Evolutionary conservation across 30 jellyfish, hydroid and myxozoan species (phyloP).

Genomic region (Turritopsis rubra): DNA sequence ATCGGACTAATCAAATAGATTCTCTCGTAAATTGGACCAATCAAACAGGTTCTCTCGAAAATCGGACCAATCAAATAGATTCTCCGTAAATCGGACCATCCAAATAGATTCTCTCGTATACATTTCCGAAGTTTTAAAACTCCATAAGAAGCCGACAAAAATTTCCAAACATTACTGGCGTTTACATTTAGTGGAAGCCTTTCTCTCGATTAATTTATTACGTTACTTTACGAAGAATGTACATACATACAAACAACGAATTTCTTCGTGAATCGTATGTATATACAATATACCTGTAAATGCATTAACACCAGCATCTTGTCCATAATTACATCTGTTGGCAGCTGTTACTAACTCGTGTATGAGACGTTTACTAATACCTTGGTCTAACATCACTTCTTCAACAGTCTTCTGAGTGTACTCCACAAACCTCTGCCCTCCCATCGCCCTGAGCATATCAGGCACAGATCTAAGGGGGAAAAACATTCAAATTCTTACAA

Average conservation of each 20-base stretch:
- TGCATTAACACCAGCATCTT: slow-evolving; percentile 61
- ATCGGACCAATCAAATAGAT: too few species aligned
- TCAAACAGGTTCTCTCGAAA: too few species aligned
- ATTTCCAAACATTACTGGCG: too few species aligned
- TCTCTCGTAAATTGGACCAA: too few species aligned
- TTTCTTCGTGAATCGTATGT: too few species aligned
- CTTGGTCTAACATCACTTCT: slow-evolving; percentile 31
- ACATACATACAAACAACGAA: background rate
- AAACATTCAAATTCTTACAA: background rate
- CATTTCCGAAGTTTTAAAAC: too few species aligned
- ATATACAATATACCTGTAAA: slow-evolving; percentile 81
- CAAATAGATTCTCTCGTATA: too few species aligned
- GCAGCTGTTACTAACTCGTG: slow-evolving; percentile 76
- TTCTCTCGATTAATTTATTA: too few species aligned
- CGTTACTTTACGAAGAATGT: background rate
- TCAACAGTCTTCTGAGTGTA: slow-evolving; percentile 41
- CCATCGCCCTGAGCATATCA: slow-evolving; percentile 46
- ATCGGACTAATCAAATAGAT: too few species aligned
- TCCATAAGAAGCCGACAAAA: too few species aligned
- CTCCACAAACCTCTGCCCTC: slow-evolving; percentile 46
- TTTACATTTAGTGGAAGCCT: too few species aligned
- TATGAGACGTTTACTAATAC: slow-evolving; percentile 40
- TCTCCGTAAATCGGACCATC: too few species aligned
- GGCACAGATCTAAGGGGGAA: slow-evolving; percentile 43
- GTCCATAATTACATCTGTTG: slow-evolving; percentile 74